Percentiles rank a stretch among this genome's conserved stretches.
Conservation (phyloP, 2,797 vertebrate species). For the Characodon lateralis region DNA sequence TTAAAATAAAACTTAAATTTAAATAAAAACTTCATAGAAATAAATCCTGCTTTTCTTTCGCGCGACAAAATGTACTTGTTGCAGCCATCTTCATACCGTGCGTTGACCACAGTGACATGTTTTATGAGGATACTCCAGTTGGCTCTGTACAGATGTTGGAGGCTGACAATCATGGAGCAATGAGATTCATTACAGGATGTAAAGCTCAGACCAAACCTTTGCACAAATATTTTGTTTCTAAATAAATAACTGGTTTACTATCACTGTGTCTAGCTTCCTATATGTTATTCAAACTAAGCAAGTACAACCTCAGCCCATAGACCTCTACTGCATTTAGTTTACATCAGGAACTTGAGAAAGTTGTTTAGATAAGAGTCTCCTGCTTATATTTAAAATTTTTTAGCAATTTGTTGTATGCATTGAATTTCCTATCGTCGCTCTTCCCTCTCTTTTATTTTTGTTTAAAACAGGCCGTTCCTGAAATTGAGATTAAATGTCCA, state of each 20-base stretch:
- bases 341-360: neutral
- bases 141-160: neutral
- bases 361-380: neutral
- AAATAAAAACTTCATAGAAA: neutral
- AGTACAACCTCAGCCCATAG: neutral
- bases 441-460: neutral
- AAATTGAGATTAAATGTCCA: neutral
- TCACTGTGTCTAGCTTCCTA: neutral
- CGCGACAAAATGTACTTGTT: neutral
- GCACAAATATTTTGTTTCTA: neutral
- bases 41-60: neutral
- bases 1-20: neutral
- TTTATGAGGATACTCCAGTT: neutral
- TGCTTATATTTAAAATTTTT: neutral
- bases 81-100: neutral
- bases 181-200: neutral
- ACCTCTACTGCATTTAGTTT: neutral
- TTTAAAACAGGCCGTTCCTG: neutral
- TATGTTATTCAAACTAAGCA: no score
- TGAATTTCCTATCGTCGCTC: neutral
- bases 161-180: neutral
- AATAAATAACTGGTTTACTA: neutral
- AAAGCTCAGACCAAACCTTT: neutral
- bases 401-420: neutral
- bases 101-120: neutral